These are phyloP conservation scores for Bombus breviceps DNA, from an alignment of 1,140 invertebrate genomes.

Conservation along the genomic window DNA sequence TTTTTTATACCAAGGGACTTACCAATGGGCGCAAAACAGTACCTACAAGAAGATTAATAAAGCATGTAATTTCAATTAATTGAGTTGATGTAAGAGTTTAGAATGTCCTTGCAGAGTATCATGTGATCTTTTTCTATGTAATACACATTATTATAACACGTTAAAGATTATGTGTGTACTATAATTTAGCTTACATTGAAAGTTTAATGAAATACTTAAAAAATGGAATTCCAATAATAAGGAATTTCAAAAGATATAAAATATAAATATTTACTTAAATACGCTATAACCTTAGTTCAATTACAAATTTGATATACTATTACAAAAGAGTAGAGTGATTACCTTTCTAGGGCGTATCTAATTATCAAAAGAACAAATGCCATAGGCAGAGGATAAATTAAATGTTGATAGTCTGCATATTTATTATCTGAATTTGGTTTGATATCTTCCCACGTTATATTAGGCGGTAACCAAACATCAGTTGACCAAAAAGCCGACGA, in stretches of 20 bases:
- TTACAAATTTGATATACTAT: slow-evolving; percentile 2
- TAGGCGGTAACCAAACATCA: slow-evolving; percentile 94
- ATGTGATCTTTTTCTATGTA: background rate
- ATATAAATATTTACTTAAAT: background rate
- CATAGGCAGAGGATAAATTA: slow-evolving; percentile 92
- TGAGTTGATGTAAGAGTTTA: background rate
- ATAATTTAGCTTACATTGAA: background rate
- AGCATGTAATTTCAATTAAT: background rate
- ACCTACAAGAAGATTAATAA: slow-evolving; percentile 81
- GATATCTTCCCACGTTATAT: slow-evolving; percentile 94
- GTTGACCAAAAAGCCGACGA: slow-evolving; percentile 90
- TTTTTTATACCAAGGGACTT: slow-evolving; percentile 90
- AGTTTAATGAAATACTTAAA: background rate
- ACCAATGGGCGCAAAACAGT: slow-evolving; percentile 90
- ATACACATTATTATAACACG: too few relatives aligned
- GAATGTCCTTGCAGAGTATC: background rate
- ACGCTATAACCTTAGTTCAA: slow-evolving; percentile 14
- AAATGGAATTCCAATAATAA: background rate
- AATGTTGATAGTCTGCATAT: slow-evolving; percentile 92
- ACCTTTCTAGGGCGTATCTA: slow-evolving; percentile 92
- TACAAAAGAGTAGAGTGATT: slow-evolving; percentile 69
- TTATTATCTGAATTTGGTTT: slow-evolving; percentile 89
- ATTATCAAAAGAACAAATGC: slow-evolving; percentile 89
- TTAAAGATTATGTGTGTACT: too few relatives aligned
- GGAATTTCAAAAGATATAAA: background rate